Evolutionary conservation across 2,888 invertebrate genomes (phyloP).

Genomic region (Vandiemenella viatica): DNA sequence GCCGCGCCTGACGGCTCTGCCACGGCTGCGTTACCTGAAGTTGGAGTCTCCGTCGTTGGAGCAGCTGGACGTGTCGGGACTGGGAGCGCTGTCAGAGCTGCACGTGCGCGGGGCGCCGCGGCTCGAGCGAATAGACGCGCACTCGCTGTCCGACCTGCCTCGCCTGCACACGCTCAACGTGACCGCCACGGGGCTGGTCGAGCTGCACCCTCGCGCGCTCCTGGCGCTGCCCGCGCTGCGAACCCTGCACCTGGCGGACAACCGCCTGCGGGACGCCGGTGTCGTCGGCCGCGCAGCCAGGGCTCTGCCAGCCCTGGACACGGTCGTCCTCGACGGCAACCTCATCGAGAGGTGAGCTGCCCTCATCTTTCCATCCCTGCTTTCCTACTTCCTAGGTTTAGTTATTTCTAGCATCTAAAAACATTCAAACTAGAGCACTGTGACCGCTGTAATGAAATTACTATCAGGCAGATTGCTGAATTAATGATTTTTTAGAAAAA

Average conservation of each 20-base stretch:
- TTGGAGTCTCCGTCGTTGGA: conserved; percentile 48
- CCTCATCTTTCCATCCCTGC: no score
- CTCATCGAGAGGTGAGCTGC: conserved; percentile 41
- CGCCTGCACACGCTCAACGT: conserved; percentile 57
- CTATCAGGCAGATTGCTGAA: no score
- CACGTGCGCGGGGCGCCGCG: conserved; percentile 50
- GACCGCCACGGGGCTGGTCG: conserved; percentile 56
- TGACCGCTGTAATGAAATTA: no score
- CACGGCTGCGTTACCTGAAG: conserved; percentile 51
- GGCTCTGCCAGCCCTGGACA: conserved; percentile 56
- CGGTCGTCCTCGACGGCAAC: conserved; percentile 55
- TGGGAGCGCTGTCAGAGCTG: conserved; percentile 50
- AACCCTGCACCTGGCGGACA: conserved; percentile 53
- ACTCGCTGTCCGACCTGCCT: conserved; percentile 51
- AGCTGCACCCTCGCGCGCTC: conserved; percentile 64
- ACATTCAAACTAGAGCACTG: no score
- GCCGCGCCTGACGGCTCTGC: conserved; percentile 54
- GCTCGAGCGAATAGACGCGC: conserved; percentile 53
- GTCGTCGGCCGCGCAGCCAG: conserved; percentile 64
- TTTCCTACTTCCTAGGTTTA: no score
- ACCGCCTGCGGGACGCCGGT: conserved; percentile 61
- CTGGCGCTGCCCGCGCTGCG: conserved; percentile 52
- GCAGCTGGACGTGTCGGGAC: conserved; percentile 50
- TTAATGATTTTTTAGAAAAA: no score
- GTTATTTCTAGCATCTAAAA: no score